Conservation (phyloP, 2,797 vertebrate genomes). For the Hyperoplus lanceolatus region DNA sequence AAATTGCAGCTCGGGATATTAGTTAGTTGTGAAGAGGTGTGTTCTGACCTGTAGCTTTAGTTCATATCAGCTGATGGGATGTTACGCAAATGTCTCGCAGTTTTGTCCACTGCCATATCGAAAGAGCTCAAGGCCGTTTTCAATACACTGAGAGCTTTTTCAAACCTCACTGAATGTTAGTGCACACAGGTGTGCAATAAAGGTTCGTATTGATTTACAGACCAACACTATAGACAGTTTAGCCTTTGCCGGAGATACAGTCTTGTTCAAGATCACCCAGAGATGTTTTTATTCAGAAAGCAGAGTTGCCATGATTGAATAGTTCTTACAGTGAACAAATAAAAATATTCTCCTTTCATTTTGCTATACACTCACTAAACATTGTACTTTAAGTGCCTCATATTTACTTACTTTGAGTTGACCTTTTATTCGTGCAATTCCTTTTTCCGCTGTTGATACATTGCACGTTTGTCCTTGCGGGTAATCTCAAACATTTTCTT, state of each 20-base stretch:
- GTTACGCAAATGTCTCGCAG: neutral
- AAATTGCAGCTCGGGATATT: neutral
- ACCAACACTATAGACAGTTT: neutral
- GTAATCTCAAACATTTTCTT: too few species aligned
- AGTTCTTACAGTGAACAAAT: neutral
- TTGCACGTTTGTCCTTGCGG: too few species aligned
- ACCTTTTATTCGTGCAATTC: neutral
- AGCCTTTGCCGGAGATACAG: neutral
- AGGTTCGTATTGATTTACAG: constrained; percentile 14
- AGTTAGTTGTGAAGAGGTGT: neutral
- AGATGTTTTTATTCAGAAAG: neutral
- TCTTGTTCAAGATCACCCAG: neutral
- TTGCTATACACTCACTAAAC: constrained; percentile 1
- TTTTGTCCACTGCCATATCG: neutral
- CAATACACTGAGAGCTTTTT: constrained; percentile 23
- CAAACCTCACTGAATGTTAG: neutral
- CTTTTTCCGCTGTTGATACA: neutral
- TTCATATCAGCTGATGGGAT: neutral
- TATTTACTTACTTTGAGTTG: neutral
- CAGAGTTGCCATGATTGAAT: neutral
- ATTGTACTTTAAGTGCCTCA: neutral
- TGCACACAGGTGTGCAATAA: neutral
- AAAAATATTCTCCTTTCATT: neutral
- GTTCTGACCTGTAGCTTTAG: constrained; percentile 1
- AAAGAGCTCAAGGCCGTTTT: constrained; percentile 25